Evolutionary conservation across 2,797 vertebrate species (phyloP), one percentile per base, ranked within the genome.

Genomic region (Pygocentrus nattereri): DNA sequence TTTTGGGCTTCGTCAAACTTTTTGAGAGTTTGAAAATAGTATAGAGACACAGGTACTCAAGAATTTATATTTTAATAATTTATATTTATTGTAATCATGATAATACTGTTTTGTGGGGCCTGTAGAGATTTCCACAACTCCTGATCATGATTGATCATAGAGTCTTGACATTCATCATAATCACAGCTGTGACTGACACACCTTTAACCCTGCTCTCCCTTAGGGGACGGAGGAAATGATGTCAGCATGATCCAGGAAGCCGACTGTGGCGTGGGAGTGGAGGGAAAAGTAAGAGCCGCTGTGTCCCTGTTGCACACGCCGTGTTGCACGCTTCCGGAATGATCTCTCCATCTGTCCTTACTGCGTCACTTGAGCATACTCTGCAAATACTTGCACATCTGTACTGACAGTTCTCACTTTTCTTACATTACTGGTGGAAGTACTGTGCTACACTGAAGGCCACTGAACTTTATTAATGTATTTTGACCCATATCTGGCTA

Each of bases 181-280:
- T 49, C 49, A 83, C 82, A 78, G 83, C 83, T 90, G 87, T 88
- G 86, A 88, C 87, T 91, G 49, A 30, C 84, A 78, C 89, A 84
- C 92, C 93, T 87, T 90, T 87, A 78, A 78, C 74, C 15, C 19
- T 67, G 58, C 64, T 88, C 84, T 65, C 92, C 88, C 76, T 91
- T 93, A 99, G 98, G 98, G 91, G 98, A 99, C 0, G 98, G 98
- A 89, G 98, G 98, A 92, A 99, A 99, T 86, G 98, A 99, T 76
- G 98, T 99, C 89, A 99, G 98, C 92, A 99, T 99, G 98, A 99
- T 99, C 92, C 98, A 99, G 94, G 98, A 98, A 91, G 96, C 98
- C 0, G 98, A 99, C 93, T 99, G 98, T 71, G 98, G 98, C 62
- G 98, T 99, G 87, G 98, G 98, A 84, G 97, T 99, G 88, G 98